Conservation (phyloP, 2,888 invertebrate species). For the Troides oblongomaculatus region DNA sequence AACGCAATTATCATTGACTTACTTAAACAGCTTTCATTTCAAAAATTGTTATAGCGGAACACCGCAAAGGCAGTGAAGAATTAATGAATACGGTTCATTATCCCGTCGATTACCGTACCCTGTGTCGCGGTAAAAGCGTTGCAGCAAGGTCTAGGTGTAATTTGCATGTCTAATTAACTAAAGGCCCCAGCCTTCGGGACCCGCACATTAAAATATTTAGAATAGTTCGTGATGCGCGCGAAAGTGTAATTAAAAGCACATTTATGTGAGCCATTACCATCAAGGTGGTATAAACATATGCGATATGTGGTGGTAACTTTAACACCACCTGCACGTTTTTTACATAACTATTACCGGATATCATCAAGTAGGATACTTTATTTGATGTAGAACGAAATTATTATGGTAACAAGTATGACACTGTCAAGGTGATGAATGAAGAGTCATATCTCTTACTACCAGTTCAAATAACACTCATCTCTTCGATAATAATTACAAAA, state of each 20-base stretch:
- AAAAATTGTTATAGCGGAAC: slow-evolving; percentile 8
- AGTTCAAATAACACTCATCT: no score
- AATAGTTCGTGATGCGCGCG: slow-evolving; percentile 18
- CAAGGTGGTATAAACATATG: no score
- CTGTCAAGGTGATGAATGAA: no score
- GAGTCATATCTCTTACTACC: no score
- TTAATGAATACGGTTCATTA: slow-evolving; percentile 24
- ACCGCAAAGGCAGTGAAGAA: slow-evolving; percentile 25
- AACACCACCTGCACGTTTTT: no score
- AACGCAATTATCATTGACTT: slow-evolving; percentile 2
- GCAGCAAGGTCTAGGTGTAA: slow-evolving; percentile 15
- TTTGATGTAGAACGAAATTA: no score
- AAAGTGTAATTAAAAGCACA: slow-evolving; percentile 20
- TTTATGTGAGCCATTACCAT: background rate
- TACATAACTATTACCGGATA: no score
- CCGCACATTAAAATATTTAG: slow-evolving; percentile 22
- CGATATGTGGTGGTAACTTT: no score
- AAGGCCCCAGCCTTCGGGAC: slow-evolving; percentile 9
- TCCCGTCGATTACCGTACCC: slow-evolving; percentile 17
- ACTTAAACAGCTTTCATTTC: slow-evolving; percentile 18
- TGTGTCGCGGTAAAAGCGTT: slow-evolving; percentile 13
- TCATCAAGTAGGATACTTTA: no score
- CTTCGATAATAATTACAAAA: no score
- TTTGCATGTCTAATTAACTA: slow-evolving; percentile 28
- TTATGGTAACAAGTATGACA: no score